Percentiles rank a stretch among this genome's conserved stretches.
Conservation (phyloP, 2,113 vertebrate species). For the Puma concolor region DNA sequence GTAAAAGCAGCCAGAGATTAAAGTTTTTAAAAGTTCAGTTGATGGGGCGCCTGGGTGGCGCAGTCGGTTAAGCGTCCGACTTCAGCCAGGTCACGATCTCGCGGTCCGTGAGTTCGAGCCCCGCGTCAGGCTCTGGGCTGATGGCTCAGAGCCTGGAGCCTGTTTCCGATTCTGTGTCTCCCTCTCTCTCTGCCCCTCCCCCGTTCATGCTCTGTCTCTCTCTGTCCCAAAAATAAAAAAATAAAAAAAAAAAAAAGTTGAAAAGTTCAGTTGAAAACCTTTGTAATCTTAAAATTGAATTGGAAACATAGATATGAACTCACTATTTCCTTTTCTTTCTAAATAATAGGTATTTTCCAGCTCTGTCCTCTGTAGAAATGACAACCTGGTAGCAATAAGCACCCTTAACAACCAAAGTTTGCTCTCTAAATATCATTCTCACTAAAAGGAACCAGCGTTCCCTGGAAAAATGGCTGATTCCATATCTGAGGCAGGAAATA, state of each 20-base stretch:
- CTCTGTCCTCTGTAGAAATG: constrained; percentile 37
- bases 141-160: too few relatives aligned
- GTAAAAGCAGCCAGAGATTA: background rate
- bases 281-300: background rate
- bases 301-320: background rate
- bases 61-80: too few relatives aligned
- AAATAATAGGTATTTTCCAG: background rate
- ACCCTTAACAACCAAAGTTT: background rate
- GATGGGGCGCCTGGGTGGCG: too few relatives aligned
- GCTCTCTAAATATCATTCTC: background rate
- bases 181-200: too few relatives aligned
- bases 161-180: too few relatives aligned
- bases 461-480: background rate
- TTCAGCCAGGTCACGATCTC: too few relatives aligned
- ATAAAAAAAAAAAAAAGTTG: too few relatives aligned
- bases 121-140: too few relatives aligned
- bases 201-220: too few relatives aligned
- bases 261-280: background rate
- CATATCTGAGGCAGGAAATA: background rate
- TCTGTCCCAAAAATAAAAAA: too few relatives aligned
- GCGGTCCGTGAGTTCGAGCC: too few relatives aligned
- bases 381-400: background rate
- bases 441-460: background rate
- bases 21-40: background rate
- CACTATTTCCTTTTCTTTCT: background rate